phyloP scores from a whole-genome alignment of 2,113 vertebrate species.

The Callaeas wilsoni region DNA sequence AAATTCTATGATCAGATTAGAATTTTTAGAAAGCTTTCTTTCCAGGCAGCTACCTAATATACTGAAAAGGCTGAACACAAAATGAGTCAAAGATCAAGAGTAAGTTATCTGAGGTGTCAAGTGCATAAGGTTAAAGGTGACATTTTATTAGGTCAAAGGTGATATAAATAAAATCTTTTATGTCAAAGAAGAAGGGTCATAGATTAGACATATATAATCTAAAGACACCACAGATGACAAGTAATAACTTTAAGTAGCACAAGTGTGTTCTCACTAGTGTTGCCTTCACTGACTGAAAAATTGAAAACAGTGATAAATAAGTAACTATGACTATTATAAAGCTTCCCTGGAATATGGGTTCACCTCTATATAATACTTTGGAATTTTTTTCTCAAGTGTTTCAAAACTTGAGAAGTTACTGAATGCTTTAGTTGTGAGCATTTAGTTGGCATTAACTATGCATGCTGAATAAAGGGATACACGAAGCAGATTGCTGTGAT shows the following conservation, averaged over 20 bases:
- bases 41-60: slow-evolving; percentile 28
- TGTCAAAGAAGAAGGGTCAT: slow-evolving; percentile 70
- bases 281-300: slow-evolving; percentile 62
- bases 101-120: slow-evolving; percentile 73
- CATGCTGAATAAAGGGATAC: neutral
- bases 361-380: neutral
- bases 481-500: neutral
- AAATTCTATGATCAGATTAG: neutral
- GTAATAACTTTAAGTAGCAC: slow-evolving; percentile 81
- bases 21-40: slow-evolving; percentile 35
- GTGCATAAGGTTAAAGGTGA: slow-evolving; percentile 73
- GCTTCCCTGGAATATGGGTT: neutral
- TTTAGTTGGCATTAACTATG: neutral
- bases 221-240: slow-evolving; percentile 80
- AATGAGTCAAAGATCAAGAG: slow-evolving; percentile 75
- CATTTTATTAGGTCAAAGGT: slow-evolving; percentile 80
- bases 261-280: slow-evolving; percentile 55
- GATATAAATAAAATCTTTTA: slow-evolving; percentile 77
- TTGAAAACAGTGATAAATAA: slow-evolving; percentile 8
- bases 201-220: slow-evolving; percentile 65
- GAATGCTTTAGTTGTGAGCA: neutral
- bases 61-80: slow-evolving; percentile 66
- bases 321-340: neutral
- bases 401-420: neutral
- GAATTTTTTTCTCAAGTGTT: neutral